Conservation (phyloP, 2,113 vertebrate species). For the Alosa alosa region DNA sequence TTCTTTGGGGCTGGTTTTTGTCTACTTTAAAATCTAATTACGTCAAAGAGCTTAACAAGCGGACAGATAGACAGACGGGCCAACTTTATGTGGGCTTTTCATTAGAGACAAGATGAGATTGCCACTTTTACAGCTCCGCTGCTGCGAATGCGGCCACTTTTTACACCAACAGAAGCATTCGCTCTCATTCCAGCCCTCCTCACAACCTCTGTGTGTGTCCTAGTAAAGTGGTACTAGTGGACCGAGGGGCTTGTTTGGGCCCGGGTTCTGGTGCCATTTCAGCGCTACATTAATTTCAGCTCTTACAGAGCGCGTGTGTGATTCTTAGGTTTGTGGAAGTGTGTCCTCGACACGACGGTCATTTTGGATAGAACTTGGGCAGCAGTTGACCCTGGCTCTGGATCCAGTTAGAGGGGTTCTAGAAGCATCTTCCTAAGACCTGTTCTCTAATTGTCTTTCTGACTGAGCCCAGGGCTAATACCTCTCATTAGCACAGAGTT, state of each 20-base stretch:
- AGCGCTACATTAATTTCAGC: no score
- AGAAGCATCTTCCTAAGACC: not conserved
- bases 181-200: no score
- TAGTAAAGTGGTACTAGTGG: no score
- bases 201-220: no score
- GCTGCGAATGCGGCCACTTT: no score
- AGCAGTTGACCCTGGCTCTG: not conserved
- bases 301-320: not conserved
- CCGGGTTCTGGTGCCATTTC: no score
- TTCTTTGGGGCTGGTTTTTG: not conserved
- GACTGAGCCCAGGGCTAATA: slow-evolving; percentile 16
- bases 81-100: not conserved
- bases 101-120: not conserved
- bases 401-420: not conserved
- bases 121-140: no score
- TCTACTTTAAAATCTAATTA: not conserved
- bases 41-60: not conserved
- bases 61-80: not conserved
- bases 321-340: not conserved
- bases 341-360: not conserved
- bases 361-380: no score
- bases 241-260: no score
- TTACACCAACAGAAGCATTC: no score
- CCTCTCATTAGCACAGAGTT: slow-evolving; percentile 19
- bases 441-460: slow-evolving; percentile 15